Percentiles rank a stretch among this genome's conserved stretches.
phyloP scores from a whole-genome alignment of 2,797 vertebrate species.

The Chelon labrosus region DNA sequence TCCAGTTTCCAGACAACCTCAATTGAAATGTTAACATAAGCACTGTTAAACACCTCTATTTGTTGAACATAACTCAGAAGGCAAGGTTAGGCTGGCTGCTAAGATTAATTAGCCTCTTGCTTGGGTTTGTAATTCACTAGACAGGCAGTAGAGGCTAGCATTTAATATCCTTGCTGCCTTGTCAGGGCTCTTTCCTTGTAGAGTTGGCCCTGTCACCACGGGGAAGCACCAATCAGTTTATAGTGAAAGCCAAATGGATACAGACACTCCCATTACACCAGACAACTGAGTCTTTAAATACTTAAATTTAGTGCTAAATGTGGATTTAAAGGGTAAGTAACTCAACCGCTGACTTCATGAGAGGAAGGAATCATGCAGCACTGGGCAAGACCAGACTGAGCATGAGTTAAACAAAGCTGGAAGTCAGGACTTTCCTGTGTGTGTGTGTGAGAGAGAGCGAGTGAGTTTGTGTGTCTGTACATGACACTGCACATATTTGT shows the following conservation, averaged over 20 bases:
- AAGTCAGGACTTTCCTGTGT: slow-evolving; percentile 19
- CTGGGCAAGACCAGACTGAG: slow-evolving; percentile 26
- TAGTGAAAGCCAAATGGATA: slow-evolving; percentile 61
- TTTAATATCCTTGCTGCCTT: slow-evolving; percentile 60
- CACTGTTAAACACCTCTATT: slow-evolving; percentile 35
- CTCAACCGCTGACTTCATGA: slow-evolving; percentile 33
- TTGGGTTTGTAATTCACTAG: slow-evolving; percentile 53
- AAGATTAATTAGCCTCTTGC: slow-evolving; percentile 36
- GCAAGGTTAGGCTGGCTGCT: slow-evolving; percentile 22
- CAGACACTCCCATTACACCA: slow-evolving; percentile 46
- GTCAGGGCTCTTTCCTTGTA: slow-evolving; percentile 46
- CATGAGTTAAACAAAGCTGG: slow-evolving; percentile 31
- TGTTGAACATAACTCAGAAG: slow-evolving; percentile 39
- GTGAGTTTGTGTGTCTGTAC: neutral
- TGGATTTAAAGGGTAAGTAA: slow-evolving; percentile 60
- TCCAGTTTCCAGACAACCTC: slow-evolving; percentile 22
- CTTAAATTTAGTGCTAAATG: slow-evolving; percentile 36
- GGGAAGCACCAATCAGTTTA: slow-evolving; percentile 43
- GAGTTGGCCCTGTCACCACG: slow-evolving; percentile 57
- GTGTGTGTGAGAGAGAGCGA: neutral
- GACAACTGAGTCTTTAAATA: slow-evolving; percentile 34
- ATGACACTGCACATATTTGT: slow-evolving; percentile 1
- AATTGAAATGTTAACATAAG: slow-evolving; percentile 39
- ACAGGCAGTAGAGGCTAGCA: slow-evolving; percentile 39
- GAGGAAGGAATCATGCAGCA: slow-evolving; percentile 30